These are phyloP conservation scores for Drosophila oshimai DNA, from an alignment of 1,140 invertebrate genomes.

Conservation along the genomic window DNA sequence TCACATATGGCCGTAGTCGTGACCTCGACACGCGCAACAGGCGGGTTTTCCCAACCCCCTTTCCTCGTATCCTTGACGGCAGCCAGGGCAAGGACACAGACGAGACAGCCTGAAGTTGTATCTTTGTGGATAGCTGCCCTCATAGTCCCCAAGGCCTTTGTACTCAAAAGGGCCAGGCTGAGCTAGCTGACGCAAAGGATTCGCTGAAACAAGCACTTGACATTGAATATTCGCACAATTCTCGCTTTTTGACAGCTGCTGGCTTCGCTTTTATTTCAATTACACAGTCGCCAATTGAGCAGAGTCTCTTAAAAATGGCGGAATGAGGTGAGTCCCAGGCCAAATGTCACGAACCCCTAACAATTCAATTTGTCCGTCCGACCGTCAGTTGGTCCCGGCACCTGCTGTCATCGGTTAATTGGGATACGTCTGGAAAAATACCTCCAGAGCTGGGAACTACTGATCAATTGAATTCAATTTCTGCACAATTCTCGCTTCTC, in stretches of 20 bases:
- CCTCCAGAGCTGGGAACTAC: background rate
- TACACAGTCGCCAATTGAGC: slow-evolving; percentile 48
- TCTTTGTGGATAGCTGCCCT: background rate
- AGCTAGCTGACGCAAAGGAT: slow-evolving; percentile 37
- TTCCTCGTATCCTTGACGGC: slow-evolving; percentile 12
- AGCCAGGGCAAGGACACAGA: slow-evolving; percentile 21
- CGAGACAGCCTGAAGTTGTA: slow-evolving; percentile 4
- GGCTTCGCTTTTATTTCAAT: slow-evolving; percentile 49
- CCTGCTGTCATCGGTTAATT: slow-evolving; percentile 44
- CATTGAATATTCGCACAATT: slow-evolving; percentile 48
- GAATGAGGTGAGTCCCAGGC: slow-evolving; percentile 25
- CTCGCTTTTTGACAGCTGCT: background rate
- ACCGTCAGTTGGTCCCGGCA: slow-evolving; percentile 6
- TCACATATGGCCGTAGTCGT: slow-evolving; percentile 4
- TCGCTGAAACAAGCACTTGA: slow-evolving; percentile 45
- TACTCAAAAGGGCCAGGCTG: background rate
- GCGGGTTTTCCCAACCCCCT: background rate
- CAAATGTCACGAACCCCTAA: slow-evolving; percentile 49
- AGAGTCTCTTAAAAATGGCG: slow-evolving; percentile 9
- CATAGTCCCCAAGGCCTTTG: slow-evolving; percentile 3
- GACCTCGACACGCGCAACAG: slow-evolving; percentile 32
- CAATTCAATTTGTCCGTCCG: slow-evolving; percentile 23
- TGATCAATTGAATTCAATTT: slow-evolving; percentile 71
- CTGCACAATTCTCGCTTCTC: slow-evolving; percentile 39
- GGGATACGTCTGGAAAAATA: slow-evolving; percentile 11